Evolutionary conservation across 2,888 invertebrate genomes (phyloP), one percentile per base, ranked within the genome.

Genomic region (Allophyes oxyacanthae): DNA sequence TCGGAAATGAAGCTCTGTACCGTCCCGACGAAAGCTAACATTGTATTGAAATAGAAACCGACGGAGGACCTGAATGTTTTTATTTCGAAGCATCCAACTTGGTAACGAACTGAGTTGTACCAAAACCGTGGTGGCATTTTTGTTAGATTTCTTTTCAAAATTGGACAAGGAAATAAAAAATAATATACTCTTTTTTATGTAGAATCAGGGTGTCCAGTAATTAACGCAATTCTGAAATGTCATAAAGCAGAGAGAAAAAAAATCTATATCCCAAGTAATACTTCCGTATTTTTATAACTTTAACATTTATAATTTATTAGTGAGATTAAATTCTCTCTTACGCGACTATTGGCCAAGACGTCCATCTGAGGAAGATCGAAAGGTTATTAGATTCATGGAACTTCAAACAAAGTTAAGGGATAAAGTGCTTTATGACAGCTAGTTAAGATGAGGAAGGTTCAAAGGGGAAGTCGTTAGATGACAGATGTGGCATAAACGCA

Each of bases 11-110:
- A 75, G 62, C 67, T 63, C 53, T 8, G 63, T 42, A 65, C 59
- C 62, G 61, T 63, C 42, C 42, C 61, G 28, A 20, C 42, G 54
- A 74, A 70, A 71, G 67, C 77, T 64, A 77, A 75, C 75, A 77
- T 77, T 77, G 77, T 75, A 74, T 77, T 71, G 75, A 75, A 75
- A 75, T 75, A 64, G 75, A 64, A 75, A 67, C 77, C 58, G 11
- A 48, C 43, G 20, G 20, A 54, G 62, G 43, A 43, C 44, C 50
- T 55, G 25, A 71, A 53, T 67, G 71, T 63, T 77, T 76, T 77
- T 77, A 75, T 77, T 75, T 71, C 38, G 46, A 45, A 58, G 26
- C 38, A 50, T 42, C 43, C 36, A 45, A 66, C 48, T 64, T 62
- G 53, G 53, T 77, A 74, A 77, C 57, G 75, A 77, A 62, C 55